Percentiles rank a stretch among this genome's conserved stretches.
These are phyloP conservation scores for Drosophila parvula DNA, from an alignment of 1,140 invertebrate genomes.

Conservation along the genomic window DNA sequence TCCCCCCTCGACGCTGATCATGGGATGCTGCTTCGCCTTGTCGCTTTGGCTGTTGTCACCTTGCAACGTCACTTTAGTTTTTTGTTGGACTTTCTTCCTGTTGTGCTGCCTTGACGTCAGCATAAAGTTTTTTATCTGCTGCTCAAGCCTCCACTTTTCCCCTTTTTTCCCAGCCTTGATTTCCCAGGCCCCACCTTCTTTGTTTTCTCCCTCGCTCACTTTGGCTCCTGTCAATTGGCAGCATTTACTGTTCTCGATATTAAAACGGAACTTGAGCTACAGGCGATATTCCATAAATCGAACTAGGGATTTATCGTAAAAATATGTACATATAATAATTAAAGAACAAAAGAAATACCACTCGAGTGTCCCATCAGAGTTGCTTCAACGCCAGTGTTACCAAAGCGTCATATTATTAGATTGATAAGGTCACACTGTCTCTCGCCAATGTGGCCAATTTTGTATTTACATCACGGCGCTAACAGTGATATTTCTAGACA, in stretches of 20 bases:
- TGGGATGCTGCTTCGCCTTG: conserved; percentile 25
- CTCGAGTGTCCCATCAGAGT: no score
- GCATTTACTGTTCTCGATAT: conserved; percentile 61
- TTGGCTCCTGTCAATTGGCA: conserved; percentile 64
- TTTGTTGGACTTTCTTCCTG: conserved; percentile 44
- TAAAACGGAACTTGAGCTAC: conserved; percentile 24
- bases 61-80: conserved; percentile 64
- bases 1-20: conserved; percentile 11
- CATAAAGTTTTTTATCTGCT: conserved; percentile 58
- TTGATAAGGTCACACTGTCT: no score
- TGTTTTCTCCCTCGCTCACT: conserved; percentile 8
- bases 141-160: conserved; percentile 10
- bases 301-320: no score
- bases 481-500: neutral
- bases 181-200: neutral
- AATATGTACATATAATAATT: no score
- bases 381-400: no score
- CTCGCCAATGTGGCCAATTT: no score
- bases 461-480: neutral
- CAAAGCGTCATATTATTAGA: no score
- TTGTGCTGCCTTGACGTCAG: conserved; percentile 56
- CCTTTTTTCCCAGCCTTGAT: conserved; percentile 4
- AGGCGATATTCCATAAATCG: conserved; percentile 6
- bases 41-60: conserved; percentile 53
- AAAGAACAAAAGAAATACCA: no score